Base-by-base conservation (phyloP, 1,140 invertebrate genomes). In the Proales similis region DNA sequence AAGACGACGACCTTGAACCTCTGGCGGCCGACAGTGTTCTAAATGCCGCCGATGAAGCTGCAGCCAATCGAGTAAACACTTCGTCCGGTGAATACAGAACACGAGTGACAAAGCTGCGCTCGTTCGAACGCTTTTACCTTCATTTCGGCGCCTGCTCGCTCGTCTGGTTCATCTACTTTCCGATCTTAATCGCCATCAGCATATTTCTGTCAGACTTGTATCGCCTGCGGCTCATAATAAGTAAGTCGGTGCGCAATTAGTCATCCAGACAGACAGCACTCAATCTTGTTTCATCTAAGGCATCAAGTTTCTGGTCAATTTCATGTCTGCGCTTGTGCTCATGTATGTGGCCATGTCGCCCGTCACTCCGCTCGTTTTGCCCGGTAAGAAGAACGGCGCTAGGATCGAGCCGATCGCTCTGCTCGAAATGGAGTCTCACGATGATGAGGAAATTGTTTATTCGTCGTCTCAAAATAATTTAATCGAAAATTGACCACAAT, bases 131-230 rank as follows among this genome's bases (percentile, higher is more conserved):
- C 71, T 96, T 94, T 76, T 83, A 92, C 39, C 81, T 94, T 43
- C 92, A 96, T 73, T 93, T 96, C 77, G 92, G 90, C 43, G 92
- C 92, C 1, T 61, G 57, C 36, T 61, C 29, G 22, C 11, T 61
- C 2, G 91, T 97, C 14, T 97, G 93, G 93, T 95, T 96, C 70
- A 89, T 95, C 66, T 95, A 96, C 77, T 79, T 96, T 65, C 90
- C 91, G 6, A 85, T 94, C 36, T 84, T 95, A 66, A 90, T 89
- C 42, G 81, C 96, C 45, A 87, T 97, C 66, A 87, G 89, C 27
- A 79, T 92, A 57, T 88, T 92, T 77, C 84, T 96, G 39, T 91
- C 89, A 64, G 84, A 90, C 42, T 77, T 96, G 64, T 97, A 90
- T 90, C 83, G 90, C 74, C 90, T 87, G 75, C 95, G 95, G 78